phyloP scores from a whole-genome alignment of 1,140 invertebrate genomes.

The Euura saliciscinereae region DNA sequence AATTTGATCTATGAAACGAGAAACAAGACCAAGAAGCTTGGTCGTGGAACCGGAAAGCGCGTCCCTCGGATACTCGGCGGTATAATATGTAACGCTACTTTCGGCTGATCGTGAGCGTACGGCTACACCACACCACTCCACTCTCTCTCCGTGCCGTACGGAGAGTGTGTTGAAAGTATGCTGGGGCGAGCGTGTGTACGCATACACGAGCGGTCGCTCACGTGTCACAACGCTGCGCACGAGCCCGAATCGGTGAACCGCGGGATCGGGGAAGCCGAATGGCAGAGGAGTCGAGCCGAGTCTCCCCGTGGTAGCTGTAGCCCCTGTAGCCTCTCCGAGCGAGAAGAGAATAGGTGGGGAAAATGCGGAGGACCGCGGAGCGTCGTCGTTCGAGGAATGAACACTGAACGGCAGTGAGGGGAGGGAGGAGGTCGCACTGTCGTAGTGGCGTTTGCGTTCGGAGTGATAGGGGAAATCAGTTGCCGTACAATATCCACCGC shows the following conservation, averaged over 20 bases:
- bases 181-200: neutral
- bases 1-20: too few species aligned
- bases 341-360: neutral
- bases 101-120: too few species aligned
- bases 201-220: neutral
- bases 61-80: too few species aligned
- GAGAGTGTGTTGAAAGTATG: neutral
- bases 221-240: neutral
- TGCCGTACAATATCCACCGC: constrained; percentile 44
- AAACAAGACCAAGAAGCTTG: too few species aligned
- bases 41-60: too few species aligned
- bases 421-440: constrained; percentile 16
- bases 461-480: constrained; percentile 48
- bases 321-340: neutral
- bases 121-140: too few species aligned
- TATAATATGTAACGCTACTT: too few species aligned
- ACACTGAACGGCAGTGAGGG: constrained; percentile 25
- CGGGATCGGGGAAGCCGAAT: neutral
- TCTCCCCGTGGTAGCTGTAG: neutral
- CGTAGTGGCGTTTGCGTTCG: constrained; percentile 30
- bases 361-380: neutral
- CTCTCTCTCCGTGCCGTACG: too few species aligned
- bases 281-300: neutral
- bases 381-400: constrained; percentile 7
- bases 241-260: neutral